Percentiles rank a stretch among this genome's conserved stretches.
Evolutionary conservation across 2,113 vertebrate species (phyloP).

Genomic region (Atlantisia rogersi): DNA sequence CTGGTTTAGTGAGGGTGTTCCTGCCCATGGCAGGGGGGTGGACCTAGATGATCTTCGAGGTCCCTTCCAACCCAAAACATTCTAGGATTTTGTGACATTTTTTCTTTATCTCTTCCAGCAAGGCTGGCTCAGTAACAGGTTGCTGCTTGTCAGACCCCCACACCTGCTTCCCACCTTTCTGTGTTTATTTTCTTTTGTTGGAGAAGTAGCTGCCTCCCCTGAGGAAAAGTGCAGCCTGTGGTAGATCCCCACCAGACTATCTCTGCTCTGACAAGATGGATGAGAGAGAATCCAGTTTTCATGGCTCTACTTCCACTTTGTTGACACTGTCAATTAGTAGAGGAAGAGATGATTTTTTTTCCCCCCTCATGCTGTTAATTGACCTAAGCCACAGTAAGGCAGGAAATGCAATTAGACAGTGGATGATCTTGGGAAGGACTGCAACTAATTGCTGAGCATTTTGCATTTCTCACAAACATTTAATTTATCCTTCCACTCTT

Average conservation of each 20-base stretch:
- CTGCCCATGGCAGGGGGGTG: too few relatives aligned
- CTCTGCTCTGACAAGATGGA: background rate
- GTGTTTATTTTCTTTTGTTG: background rate
- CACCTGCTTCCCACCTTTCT: background rate
- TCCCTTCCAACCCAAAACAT: too few relatives aligned
- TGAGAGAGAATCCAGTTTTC: background rate
- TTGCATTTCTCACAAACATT: background rate
- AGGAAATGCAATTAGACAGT: conserved; percentile 7
- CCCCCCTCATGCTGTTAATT: background rate
- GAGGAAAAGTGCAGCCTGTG: background rate
- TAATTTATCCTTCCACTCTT: background rate
- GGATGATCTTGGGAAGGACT: background rate
- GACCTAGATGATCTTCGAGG: too few relatives aligned
- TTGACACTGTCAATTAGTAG: background rate
- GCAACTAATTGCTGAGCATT: background rate
- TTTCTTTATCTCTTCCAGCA: background rate
- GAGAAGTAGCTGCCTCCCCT: background rate
- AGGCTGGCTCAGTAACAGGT: background rate
- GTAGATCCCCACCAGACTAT: background rate
- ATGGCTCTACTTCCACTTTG: background rate
- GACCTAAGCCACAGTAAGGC: background rate
- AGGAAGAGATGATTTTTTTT: background rate
- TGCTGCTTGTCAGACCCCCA: background rate
- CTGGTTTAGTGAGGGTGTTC: too few relatives aligned
- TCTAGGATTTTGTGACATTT: too few relatives aligned